A percentile compares a stretch with the other conserved stretches of the same genome.
Evolutionary conservation across 2,888 invertebrate genomes (phyloP).

Genomic region (Scaptomyza caliginosa): DNA sequence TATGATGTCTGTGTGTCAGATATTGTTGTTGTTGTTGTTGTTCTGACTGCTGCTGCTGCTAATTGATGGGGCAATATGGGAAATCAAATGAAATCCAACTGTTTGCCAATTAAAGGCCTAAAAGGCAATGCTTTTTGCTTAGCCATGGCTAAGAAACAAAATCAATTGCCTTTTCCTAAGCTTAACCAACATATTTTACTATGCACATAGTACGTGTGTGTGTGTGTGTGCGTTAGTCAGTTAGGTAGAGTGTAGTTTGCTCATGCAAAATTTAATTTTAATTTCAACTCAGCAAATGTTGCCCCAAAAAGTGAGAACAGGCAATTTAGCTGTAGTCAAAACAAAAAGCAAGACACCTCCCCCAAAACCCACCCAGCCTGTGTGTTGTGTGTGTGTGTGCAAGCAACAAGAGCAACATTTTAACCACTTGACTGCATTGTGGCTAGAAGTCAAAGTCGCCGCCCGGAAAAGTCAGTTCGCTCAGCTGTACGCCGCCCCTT

Average conservation of each 20-base stretch:
- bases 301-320: slow-evolving; percentile 62
- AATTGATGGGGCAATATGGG: slow-evolving; percentile 59
- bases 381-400: slow-evolving; percentile 7
- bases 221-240: not conserved
- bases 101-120: slow-evolving; percentile 22
- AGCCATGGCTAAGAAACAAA: slow-evolving; percentile 28
- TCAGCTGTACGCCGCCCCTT: slow-evolving; percentile 38
- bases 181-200: slow-evolving; percentile 43
- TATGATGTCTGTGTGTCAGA: slow-evolving; percentile 41
- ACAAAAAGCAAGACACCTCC: slow-evolving; percentile 31
- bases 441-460: slow-evolving; percentile 67
- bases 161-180: slow-evolving; percentile 68
- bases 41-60: slow-evolving; percentile 25
- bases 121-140: slow-evolving; percentile 2
- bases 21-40: slow-evolving; percentile 7
- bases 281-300: slow-evolving; percentile 63
- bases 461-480: slow-evolving; percentile 42
- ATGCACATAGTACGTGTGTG: slow-evolving; percentile 2
- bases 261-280: slow-evolving; percentile 76
- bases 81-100: slow-evolving; percentile 42
- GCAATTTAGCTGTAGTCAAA: slow-evolving; percentile 58
- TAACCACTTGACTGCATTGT: slow-evolving; percentile 78
- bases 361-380: slow-evolving; percentile 8
- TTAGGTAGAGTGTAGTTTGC: slow-evolving; percentile 11
- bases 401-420: slow-evolving; percentile 42